Evolutionary conservation across 2,113 vertebrate genomes (phyloP).

Genomic region (Tenebrosternarchus preto): DNA sequence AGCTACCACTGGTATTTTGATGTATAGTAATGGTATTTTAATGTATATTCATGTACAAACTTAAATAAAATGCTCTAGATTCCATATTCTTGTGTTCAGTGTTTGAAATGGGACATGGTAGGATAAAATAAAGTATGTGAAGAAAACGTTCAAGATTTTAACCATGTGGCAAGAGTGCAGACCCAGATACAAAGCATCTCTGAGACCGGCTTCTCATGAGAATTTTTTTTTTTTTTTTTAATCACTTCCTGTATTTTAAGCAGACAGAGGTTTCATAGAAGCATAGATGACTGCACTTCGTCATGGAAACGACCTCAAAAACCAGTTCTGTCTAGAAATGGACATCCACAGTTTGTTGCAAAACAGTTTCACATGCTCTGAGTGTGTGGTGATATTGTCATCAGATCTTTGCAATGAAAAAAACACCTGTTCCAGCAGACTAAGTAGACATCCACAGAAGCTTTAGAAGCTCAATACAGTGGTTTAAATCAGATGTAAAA

Average conservation of each 20-base stretch:
- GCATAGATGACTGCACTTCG: not conserved
- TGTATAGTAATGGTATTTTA: conserved; percentile 41
- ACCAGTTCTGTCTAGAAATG: conserved; percentile 1
- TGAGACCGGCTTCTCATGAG: not conserved
- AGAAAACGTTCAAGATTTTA: no score
- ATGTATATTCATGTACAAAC: conserved; percentile 49
- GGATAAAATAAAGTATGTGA: no score
- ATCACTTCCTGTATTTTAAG: not conserved
- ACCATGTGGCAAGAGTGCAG: no score
- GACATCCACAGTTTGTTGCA: not conserved
- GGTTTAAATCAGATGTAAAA: no score
- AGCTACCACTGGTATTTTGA: conserved; percentile 25
- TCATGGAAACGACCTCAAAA: not conserved
- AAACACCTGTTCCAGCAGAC: no score
- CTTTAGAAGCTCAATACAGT: no score
- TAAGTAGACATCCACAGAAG: no score
- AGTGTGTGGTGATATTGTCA: not conserved
- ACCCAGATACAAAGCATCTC: no score
- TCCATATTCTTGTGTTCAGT: not conserved
- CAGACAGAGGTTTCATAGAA: not conserved
- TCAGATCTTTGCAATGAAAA: no score
- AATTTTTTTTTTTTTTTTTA: not conserved
- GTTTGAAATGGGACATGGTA: no score
- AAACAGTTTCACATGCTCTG: not conserved
- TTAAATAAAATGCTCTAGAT: conserved; percentile 31